Conservation (phyloP, 2,888 invertebrate species). For the Leptinotarsa haldemani region DNA sequence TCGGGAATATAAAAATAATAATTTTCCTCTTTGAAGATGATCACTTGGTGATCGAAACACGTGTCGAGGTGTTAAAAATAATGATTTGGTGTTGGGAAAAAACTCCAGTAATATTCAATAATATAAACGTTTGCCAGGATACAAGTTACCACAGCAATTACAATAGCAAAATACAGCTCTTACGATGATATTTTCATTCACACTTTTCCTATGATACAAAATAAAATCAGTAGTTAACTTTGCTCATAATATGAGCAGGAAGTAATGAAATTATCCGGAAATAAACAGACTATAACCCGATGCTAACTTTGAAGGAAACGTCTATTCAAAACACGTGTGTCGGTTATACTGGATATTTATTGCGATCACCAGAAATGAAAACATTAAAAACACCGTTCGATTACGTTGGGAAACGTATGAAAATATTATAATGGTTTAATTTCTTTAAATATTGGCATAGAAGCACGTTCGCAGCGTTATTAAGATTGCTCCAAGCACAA, state of each 20-base stretch:
- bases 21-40: too few relatives aligned
- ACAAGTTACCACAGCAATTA: too few relatives aligned
- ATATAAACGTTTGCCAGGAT: too few relatives aligned
- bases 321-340: slow-evolving; percentile 7
- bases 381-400: slow-evolving; percentile 16
- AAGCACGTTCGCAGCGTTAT: slow-evolving; percentile 57
- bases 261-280: not conserved
- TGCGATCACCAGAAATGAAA: slow-evolving; percentile 13
- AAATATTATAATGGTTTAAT: slow-evolving; percentile 60
- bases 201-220: too few relatives aligned
- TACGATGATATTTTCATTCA: too few relatives aligned
- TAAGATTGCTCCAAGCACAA: slow-evolving; percentile 52
- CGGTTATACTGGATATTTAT: slow-evolving; percentile 3
- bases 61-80: too few relatives aligned
- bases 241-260: not conserved
- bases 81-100: not conserved
- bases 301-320: slow-evolving; percentile 2
- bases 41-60: too few relatives aligned
- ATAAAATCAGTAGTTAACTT: too few relatives aligned
- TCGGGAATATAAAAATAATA: too few relatives aligned
- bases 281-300: slow-evolving; percentile 6
- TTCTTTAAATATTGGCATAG: slow-evolving; percentile 56
- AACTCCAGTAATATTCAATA: too few relatives aligned
- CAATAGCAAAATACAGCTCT: too few relatives aligned
- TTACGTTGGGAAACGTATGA: slow-evolving; percentile 14